Evolutionary conservation across 2,113 vertebrate species (phyloP), one percentile per base, ranked within the genome.

Genomic region (Ondatra zibethicus): DNA sequence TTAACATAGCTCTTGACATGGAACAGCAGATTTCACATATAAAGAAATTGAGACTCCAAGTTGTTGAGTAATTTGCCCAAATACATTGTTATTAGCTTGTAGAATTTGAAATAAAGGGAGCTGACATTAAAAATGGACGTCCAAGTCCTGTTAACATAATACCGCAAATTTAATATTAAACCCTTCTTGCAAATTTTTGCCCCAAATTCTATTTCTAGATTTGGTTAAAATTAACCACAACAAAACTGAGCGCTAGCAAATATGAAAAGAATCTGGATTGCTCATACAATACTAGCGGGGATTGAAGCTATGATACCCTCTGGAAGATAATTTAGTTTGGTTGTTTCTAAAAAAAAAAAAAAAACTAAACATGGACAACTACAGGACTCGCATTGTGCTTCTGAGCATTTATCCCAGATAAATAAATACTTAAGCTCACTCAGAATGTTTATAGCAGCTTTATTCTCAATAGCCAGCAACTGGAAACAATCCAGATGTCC

Each of bases 321-420:
- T 88, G n/a, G 31, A 45, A 94, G 50, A 86, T 6, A 25, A 19
- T 68, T 91, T 4, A 55, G 27, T 70, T 88, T 11, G 25, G 70
- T 33, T n/a, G 21, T 94, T 95, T 91, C 81, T 92, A 36, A 84
- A 85, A 88, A 92, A 81, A 93, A 27, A 36, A 84, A 85, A 88
- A 92, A 81, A 93, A 27, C 4, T 36, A 87, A 93, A 52, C 23
- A 13, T 9, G 33, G 36, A 31, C 25, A 90, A 58, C 11, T 19
- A 29, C 75, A 3, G 73, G 31, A 94, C 55, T 73, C 13, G 77
- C 72, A 5, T 42, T 86, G 36, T 50, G 66, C 66, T 68, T 72
- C 47, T 65, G 19, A 81, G 21, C 17, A 78, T 77, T 88, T 92
- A 50, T 61, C 27, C 7, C 50, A 86, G 89, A 61, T 89, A 82